These are phyloP conservation scores for Austrofundulus limnaeus DNA, from an alignment of 2,113 vertebrate species.

Conservation along the genomic window DNA sequence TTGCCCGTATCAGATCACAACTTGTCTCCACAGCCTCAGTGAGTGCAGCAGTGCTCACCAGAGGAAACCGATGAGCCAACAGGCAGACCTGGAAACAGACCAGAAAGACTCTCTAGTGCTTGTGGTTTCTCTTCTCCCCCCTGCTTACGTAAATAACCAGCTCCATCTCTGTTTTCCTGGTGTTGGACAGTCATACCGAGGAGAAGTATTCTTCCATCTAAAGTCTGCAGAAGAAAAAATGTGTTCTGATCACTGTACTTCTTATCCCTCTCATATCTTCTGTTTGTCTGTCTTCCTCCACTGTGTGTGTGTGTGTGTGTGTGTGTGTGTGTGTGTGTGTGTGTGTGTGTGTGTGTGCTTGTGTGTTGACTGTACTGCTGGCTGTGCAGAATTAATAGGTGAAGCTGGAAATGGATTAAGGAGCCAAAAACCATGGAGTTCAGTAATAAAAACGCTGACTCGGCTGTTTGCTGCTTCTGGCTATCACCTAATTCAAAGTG, in stretches of 20 bases:
- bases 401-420: constrained; percentile 61
- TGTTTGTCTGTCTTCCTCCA: constrained; percentile 21
- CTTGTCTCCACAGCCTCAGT: not conserved
- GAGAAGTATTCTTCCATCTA: constrained; percentile 68
- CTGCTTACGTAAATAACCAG: constrained; percentile 9
- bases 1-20: constrained; percentile 45
- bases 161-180: constrained; percentile 5
- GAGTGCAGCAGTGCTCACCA: constrained; percentile 29
- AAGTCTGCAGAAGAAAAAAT: constrained; percentile 28
- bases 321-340: no score
- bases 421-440: constrained; percentile 52
- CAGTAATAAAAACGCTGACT: constrained; percentile 47
- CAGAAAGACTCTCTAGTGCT: constrained; percentile 42
- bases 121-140: constrained; percentile 34
- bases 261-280: no score
- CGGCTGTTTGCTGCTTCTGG: constrained; percentile 52
- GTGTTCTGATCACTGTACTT: no score
- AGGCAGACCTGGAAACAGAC: constrained; percentile 38
- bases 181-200: constrained; percentile 37
- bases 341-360: constrained; percentile 14
- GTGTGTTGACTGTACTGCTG: constrained; percentile 18
- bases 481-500: constrained; percentile 63
- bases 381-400: constrained; percentile 59
- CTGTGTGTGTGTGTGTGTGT: no score
- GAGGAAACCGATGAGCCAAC: constrained; percentile 49